phyloP scores from a whole-genome alignment of 2,113 vertebrate genomes.

The Trachemys scripta region DNA sequence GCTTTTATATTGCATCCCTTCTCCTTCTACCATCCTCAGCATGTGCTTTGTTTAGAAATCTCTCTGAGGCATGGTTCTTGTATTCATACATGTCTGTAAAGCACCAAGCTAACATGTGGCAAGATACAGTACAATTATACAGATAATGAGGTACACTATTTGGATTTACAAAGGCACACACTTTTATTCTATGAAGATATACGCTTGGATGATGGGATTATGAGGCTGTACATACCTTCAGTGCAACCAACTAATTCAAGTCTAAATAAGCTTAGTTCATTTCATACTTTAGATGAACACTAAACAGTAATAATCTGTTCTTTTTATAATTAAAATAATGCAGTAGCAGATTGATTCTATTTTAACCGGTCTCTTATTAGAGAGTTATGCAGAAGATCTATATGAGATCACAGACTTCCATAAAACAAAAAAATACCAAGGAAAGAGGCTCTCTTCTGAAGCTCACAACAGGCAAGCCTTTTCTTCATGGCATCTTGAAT shows the following conservation, averaged over 20 bases:
- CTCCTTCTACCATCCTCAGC: not conserved
- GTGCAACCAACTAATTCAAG: no score
- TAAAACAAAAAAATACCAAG: not conserved
- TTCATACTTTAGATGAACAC: not conserved
- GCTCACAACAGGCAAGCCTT: not conserved
- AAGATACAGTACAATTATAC: not conserved
- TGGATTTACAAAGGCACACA: not conserved
- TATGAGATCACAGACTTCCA: not conserved
- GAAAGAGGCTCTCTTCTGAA: not conserved
- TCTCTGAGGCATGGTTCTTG: accelerated
- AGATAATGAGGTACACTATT: not conserved
- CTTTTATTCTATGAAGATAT: accelerated
- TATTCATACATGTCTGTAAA: accelerated
- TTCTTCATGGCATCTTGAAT: not conserved
- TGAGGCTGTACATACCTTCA: not conserved
- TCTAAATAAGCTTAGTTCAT: not conserved
- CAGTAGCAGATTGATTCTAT: not conserved
- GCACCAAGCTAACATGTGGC: not conserved
- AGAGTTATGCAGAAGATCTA: not conserved
- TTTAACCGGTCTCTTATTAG: not conserved
- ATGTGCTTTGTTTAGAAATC: not conserved
- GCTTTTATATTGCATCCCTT: not conserved
- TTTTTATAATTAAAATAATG: not conserved
- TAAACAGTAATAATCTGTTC: not conserved
- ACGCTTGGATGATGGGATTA: accelerated